phyloP scores from a whole-genome alignment of 2,113 vertebrate genomes.

The Tragelaphus strepsiceros region DNA sequence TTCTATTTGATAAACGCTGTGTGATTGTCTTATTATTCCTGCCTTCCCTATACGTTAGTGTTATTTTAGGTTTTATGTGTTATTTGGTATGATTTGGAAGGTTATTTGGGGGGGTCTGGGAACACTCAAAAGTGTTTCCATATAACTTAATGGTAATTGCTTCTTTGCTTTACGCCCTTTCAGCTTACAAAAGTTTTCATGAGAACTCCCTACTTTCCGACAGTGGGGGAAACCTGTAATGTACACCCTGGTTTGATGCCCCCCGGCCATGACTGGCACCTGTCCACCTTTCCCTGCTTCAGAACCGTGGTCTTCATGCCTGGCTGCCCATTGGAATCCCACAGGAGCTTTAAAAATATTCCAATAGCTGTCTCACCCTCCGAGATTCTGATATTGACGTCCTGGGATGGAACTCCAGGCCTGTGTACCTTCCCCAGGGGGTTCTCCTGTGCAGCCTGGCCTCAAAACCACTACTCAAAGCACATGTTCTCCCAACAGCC shows the following conservation, averaged over 20 bases:
- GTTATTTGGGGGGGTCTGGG: not conserved
- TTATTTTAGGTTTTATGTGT: not conserved
- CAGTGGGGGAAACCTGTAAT: not conserved
- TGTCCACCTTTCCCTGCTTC: not conserved
- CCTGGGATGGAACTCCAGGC: not conserved
- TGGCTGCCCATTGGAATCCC: not conserved
- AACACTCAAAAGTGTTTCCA: not conserved
- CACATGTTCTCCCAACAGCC: not conserved
- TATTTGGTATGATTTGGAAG: not conserved
- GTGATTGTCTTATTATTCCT: not conserved
- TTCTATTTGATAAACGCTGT: rapidly evolving
- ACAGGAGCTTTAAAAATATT: not conserved
- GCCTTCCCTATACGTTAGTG: not conserved
- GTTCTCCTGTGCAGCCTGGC: not conserved
- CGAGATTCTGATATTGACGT: not conserved
- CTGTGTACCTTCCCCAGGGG: not conserved
- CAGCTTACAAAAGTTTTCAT: not conserved
- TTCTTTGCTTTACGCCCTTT: not conserved
- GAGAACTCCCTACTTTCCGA: not conserved
- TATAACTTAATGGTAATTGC: not conserved
- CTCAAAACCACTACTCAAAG: not conserved
- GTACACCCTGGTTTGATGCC: not conserved
- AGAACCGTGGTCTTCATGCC: not conserved
- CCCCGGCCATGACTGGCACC: not conserved
- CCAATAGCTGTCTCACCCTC: not conserved